Base-by-base conservation (phyloP, 2,797 vertebrate species). In the Pipistrellus pipistrellus region DNA sequence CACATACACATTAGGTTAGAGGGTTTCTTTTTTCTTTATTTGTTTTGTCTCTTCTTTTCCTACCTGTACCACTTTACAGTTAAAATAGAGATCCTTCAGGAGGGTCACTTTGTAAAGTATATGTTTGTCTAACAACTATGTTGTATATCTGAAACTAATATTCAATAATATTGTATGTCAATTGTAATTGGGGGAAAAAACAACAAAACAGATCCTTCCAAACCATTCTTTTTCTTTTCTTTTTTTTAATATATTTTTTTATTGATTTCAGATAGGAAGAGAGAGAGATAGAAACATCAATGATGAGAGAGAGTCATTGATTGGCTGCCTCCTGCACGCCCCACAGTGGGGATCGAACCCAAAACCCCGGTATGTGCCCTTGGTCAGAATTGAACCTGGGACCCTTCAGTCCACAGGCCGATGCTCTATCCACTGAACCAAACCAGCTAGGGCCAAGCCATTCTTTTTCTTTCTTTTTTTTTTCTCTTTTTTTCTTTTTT, bases 31-130 rank as follows among this genome's bases (percentile, higher is more conserved):
- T 41, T 64, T 62, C 0, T 77, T 17, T 25, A 11, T 68, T 55
- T 44, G 62, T 59, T 81, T 69, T 23, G 38, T 73, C 88, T 89
- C 41, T 89, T 86, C 38, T 75, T 93, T 35, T 46, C 71, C 64
- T 78, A 25, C 88, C 62, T 86, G 88, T 71, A 48, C 17, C 66
- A 82, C 72, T 62, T 35, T 88, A 66, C 59, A 75, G 38, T 89
- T 78, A 66, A 90, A 93, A 69, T 35, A 80, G 25, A 71, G 35
- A 69, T 81, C 32, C 18, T 59, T 59, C 57, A 59, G 57, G 5
- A 27, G 57, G 62, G n/a, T 76, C 46, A 32, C 73, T 76, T 76
- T 32, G 30, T 77, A 76, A 76, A 76, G 73, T 21, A 77, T 53
- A 32, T 77, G n/a, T 53, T 53, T 53, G 48, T 53, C n/a, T 77